Percentiles rank a stretch among this genome's conserved stretches.
phyloP scores from a whole-genome alignment of 2,797 vertebrate species.

The Acanthopagrus latus region DNA sequence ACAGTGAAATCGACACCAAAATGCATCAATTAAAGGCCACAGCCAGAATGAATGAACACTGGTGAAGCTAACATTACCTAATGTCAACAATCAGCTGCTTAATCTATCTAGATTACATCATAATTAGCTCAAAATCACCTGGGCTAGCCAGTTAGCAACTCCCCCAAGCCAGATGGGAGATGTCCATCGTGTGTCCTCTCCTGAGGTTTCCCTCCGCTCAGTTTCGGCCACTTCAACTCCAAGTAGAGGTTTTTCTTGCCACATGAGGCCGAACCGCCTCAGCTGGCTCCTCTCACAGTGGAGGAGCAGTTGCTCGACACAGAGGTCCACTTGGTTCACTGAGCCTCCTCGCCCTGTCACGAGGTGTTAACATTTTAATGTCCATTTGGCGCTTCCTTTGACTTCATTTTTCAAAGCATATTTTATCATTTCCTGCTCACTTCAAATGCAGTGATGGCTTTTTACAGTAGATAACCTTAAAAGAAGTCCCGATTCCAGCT shows the following conservation, averaged over 20 bases:
- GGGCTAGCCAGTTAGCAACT: neutral
- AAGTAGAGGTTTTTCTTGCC: neutral
- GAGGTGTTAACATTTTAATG: slow-evolving; percentile 17
- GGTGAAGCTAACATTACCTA: neutral
- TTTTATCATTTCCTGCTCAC: neutral
- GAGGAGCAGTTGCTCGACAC: slow-evolving; percentile 29
- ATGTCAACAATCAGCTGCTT: slow-evolving; percentile 10
- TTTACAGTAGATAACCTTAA: neutral
- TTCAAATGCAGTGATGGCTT: neutral
- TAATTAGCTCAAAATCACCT: slow-evolving; percentile 11
- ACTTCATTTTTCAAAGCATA: neutral
- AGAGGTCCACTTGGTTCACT: slow-evolving; percentile 32
- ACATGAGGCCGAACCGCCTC: slow-evolving; percentile 13
- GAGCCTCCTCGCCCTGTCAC: slow-evolving; percentile 32
- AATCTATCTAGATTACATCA: slow-evolving; percentile 7
- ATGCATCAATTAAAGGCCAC: too few relatives aligned
- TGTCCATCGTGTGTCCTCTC: neutral
- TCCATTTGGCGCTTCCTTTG: neutral
- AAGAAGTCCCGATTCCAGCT: too few relatives aligned
- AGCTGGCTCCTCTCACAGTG: slow-evolving; percentile 21
- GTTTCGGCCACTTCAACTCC: neutral
- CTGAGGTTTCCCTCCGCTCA: slow-evolving; percentile 2
- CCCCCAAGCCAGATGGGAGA: neutral
- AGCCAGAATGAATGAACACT: slow-evolving; percentile 1
- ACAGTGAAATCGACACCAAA: neutral